Base-by-base conservation (phyloP, 2,797 vertebrate species). In the Discoglossus pictus region DNA sequence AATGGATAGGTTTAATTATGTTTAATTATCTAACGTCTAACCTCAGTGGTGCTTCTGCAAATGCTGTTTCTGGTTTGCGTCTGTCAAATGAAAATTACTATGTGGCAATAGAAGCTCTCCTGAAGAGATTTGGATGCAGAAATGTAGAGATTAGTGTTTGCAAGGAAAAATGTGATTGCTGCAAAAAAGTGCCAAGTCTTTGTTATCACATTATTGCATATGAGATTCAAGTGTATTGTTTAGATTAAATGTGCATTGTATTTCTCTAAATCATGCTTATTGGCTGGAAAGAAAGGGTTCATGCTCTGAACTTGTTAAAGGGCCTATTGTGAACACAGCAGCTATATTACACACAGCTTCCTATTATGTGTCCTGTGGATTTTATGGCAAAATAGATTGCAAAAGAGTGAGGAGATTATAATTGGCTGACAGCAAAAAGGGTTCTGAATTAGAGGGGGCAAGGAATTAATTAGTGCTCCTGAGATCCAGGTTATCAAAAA, bases 1-100 rank as follows among this genome's bases (percentile, higher is more conserved):
- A 54, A 46, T 46, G 50, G 62, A 54, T 53, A 39, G 25, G 47
- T 46, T 65, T 53, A 67, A 54, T 50, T 48, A 43, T 50, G 65
- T 67, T 67, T 67, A 59, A 67, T 67, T 67, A 59, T 39, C 65
- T 59, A 36, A 59, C 40, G 54, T 67, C 47, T 31, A 59, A 51
- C 56, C 46, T 40, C 46, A 59, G 43, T 59, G 46, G 36, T 34
- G 46, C 35, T 51, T 44, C 17, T 67, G 56, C 59, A 67, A 67
- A 67, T 67, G 65, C 59, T 54, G 59, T 59, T 50, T 43, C 64
- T 58, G 39, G 44, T 44, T 51, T 36, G 43, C 48, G 54, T 47
- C 54, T 59, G 58, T 67, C 54, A 67, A 67, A 50, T 50, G 16
- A 31, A 42, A 67, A 67, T 67, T 51, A 67, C 51, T 67, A 44